Conservation (phyloP, 2,888 invertebrate species). For the Heliconius ismenius region DNA sequence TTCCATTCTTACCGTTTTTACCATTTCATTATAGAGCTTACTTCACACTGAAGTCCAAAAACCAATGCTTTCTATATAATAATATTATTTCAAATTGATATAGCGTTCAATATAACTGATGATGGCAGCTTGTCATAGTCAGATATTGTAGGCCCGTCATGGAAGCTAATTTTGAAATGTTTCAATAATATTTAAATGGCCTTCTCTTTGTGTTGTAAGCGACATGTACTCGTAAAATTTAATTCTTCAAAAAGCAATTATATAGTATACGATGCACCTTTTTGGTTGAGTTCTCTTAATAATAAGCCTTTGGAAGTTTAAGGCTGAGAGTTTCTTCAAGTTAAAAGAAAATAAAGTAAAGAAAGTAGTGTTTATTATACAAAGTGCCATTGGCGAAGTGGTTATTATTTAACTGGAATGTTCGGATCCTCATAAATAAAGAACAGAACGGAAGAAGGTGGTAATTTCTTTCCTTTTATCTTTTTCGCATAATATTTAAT, state of each 20-base stretch:
- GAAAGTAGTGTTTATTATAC: no score
- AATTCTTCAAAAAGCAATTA: neutral
- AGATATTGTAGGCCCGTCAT: slow-evolving; percentile 7
- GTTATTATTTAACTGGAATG: no score
- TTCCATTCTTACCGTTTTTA: no score
- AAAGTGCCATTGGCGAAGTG: no score
- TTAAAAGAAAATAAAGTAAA: no score
- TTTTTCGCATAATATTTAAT: neutral
- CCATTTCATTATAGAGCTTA: neutral
- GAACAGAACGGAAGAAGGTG: no score
- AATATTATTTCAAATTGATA: neutral
- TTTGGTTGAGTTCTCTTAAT: no score
- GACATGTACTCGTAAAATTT: neutral
- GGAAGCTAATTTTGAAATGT: slow-evolving; percentile 7
- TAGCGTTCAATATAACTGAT: neutral
- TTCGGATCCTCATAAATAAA: no score
- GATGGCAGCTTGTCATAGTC: slow-evolving; percentile 9
- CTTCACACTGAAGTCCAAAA: neutral
- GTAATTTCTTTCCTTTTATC: neutral
- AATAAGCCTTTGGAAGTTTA: no score
- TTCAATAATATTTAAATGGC: slow-evolving; percentile 9
- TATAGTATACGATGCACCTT: no score
- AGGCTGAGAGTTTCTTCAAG: no score
- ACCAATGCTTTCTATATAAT: neutral
- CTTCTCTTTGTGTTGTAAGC: neutral